A percentile compares a stretch with the other conserved stretches of the same genome.
Evolutionary conservation across 2,113 vertebrate species (phyloP).

Genomic region (Asarcornis scutulata): DNA sequence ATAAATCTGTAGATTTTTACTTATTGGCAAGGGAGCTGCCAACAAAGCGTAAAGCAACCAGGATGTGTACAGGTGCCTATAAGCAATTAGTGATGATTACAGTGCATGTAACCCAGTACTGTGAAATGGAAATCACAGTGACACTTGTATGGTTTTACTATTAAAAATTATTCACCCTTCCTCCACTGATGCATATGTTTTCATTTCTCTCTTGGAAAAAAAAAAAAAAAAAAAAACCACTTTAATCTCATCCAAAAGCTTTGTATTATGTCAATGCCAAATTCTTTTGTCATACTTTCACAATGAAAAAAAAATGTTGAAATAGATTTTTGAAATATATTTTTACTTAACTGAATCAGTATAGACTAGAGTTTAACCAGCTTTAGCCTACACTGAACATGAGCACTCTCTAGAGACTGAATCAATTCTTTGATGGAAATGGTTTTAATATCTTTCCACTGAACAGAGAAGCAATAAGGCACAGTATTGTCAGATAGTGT

Average conservation of each 20-base stretch:
- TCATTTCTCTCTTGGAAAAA: neutral
- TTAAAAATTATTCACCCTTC: neutral
- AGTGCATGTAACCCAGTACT: neutral
- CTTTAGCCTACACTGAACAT: neutral
- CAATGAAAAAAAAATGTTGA: neutral
- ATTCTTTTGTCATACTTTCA: neutral
- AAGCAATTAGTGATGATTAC: neutral
- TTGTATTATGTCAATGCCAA: neutral
- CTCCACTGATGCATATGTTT: neutral
- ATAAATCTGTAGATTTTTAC: neutral
- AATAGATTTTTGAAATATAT: neutral
- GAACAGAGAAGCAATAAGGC: neutral
- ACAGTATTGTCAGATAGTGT: neutral
- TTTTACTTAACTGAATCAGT: neutral
- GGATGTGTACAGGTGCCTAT: neutral
- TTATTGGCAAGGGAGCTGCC: neutral
- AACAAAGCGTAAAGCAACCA: neutral
- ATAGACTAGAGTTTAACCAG: neutral
- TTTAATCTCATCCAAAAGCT: neutral
- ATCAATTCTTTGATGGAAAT: slow-evolving; percentile 42
- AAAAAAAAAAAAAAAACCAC: neutral
- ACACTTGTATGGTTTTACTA: neutral
- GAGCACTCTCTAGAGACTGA: neutral
- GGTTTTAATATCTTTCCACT: slow-evolving; percentile 33
- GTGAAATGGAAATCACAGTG: neutral